Percentiles rank a stretch among this genome's conserved stretches.
Conservation (phyloP, 2,888 invertebrate genomes). For the Fragum fragum region DNA sequence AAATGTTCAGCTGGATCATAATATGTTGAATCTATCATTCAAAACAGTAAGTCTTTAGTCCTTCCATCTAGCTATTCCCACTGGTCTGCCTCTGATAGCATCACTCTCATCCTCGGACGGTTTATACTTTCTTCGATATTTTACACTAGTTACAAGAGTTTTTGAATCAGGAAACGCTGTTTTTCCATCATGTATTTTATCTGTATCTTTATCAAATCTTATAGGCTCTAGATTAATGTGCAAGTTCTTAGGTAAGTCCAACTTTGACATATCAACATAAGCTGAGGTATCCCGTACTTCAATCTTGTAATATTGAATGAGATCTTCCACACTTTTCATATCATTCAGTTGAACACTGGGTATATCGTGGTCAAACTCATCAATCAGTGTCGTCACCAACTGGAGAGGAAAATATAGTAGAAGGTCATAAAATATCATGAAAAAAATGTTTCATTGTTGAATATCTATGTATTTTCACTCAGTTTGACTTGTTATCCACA, state of each 20-base stretch:
- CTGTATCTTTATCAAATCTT: slow-evolving; percentile 94
- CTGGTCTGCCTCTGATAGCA: neutral
- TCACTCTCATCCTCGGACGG: slow-evolving; percentile 13
- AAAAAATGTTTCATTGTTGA: too few species aligned
- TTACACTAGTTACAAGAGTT: slow-evolving; percentile 94
- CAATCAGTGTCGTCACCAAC: slow-evolving; percentile 91
- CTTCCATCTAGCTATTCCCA: slow-evolving; percentile 19
- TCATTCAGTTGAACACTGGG: slow-evolving; percentile 94
- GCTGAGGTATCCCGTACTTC: slow-evolving; percentile 77
- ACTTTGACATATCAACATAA: slow-evolving; percentile 80
- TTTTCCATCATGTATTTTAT: slow-evolving; percentile 91
- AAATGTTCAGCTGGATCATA: too few species aligned
- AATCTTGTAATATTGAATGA: slow-evolving; percentile 78
- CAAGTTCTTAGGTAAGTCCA: slow-evolving; percentile 94
- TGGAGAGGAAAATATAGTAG: too few species aligned
- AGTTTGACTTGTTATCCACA: too few species aligned
- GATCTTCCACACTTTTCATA: slow-evolving; percentile 90
- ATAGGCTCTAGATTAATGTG: slow-evolving; percentile 94
- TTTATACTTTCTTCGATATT: slow-evolving; percentile 92
- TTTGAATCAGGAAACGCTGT: slow-evolving; percentile 95
- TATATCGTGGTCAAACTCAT: slow-evolving; percentile 92
- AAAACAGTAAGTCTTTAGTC: neutral
- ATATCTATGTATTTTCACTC: too few species aligned
- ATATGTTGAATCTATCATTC: too few species aligned
- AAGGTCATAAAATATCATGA: too few species aligned